Evolutionary conservation across 2,888 invertebrate species (phyloP), one percentile per base, ranked within the genome.

Genomic region (Coenonympha glycerion): DNA sequence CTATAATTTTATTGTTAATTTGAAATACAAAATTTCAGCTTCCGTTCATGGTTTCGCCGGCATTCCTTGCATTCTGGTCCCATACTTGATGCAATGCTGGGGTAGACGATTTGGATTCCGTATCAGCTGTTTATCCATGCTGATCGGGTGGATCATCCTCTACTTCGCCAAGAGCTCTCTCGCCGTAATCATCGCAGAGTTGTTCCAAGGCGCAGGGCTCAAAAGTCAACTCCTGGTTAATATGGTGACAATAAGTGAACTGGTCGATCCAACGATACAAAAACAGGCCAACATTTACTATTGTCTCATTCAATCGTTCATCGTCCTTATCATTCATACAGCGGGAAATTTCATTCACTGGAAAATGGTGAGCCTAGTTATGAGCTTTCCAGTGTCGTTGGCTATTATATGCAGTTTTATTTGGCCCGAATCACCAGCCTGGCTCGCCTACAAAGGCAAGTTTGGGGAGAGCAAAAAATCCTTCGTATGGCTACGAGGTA

Each of bases 391-490:
- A 34, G 47, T 57, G 1, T n/a, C 45, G 8, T 53, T 57, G 26
- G 49, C 48, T 13, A 31, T 60, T 8, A 21, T 52, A 0, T 33
- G 56, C 9, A 50, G 52, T 5, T 48, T 53, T 28, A 47, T 59
- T 30, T 60, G 60, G 53, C 62, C 62, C 1, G 66, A 66, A 36
- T 64, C 64, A 6, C 63, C 62, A 1, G 56, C 57, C 8, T 62
- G 62, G 63, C 24, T 63, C 11, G 63, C 63, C 3, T 55, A 46
- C n/a, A 55, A 53, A 42, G 61, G 59, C 1, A 49, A 54, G 21
- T 57, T 59, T 18, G 59, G 61, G n/a, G 63, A 63, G 18, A 60
- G 61, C 21, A 49, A 49, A 28, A 56, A 59, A 47, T 45, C 54
- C 11, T 59, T 56, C 36, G 49, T 52, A 18, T 58, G 61, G 59